Percentiles rank a stretch among this genome's conserved stretches.
phyloP scores from a whole-genome alignment of 2,113 vertebrate species.

The Sinosuthora webbiana region DNA sequence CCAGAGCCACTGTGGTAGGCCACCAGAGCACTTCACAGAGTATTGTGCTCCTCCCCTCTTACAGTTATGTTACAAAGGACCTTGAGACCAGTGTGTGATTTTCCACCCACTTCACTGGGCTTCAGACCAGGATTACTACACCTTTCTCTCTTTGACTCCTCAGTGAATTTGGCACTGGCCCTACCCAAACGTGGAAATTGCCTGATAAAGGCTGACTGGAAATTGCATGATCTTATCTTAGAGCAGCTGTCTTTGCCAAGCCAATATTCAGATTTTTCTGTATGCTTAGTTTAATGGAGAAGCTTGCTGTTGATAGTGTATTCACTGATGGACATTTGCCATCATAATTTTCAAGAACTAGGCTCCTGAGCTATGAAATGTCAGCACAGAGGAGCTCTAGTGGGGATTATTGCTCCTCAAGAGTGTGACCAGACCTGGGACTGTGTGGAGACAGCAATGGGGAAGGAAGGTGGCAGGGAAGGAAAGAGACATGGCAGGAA shows the following conservation, averaged over 20 bases:
- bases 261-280: neutral
- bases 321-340: neutral
- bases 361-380: neutral
- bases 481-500: neutral
- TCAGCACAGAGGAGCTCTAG: neutral
- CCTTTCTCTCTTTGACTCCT: neutral
- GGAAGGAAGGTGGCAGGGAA: neutral
- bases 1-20: accelerated
- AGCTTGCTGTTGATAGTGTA: neutral
- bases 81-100: neutral
- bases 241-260: neutral
- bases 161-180: neutral
- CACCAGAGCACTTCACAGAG: neutral
- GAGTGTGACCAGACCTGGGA: neutral
- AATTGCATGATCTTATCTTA: neutral
- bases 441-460: neutral
- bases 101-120: neutral
- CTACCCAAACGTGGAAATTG: neutral
- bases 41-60: neutral
- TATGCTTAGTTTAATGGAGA: neutral
- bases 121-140: neutral
- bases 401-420: neutral
- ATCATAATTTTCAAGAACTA: neutral
- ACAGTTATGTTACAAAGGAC: neutral
- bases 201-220: neutral